Percentiles rank a stretch among this genome's conserved stretches.
Conservation (phyloP, 2,113 vertebrate species). For the cattle (Bos taurus) region ARS-UCD2.0 NC_037343.1:54941001-54941500, state of each 20-base stretch:
- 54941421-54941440: background rate
- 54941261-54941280: background rate
- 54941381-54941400: background rate
- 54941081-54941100: background rate
- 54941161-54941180: background rate
- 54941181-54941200: background rate
- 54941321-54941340: background rate
- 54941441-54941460: background rate
- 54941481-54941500: conserved; percentile 94
- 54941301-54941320: background rate
- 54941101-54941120: background rate
- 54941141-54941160: background rate
- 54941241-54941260: background rate
- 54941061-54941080: background rate
- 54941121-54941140: background rate
- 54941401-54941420: background rate
- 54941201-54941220: background rate
- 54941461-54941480: conserved; percentile 84
- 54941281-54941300: background rate
- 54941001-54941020: background rate
- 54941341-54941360: background rate
- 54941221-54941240: background rate
- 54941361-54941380: background rate
- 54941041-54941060: background rate
- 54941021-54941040: background rate